These are phyloP conservation scores for Azemiops feae DNA, from an alignment of 2,113 vertebrate species.

Conservation along the genomic window DNA sequence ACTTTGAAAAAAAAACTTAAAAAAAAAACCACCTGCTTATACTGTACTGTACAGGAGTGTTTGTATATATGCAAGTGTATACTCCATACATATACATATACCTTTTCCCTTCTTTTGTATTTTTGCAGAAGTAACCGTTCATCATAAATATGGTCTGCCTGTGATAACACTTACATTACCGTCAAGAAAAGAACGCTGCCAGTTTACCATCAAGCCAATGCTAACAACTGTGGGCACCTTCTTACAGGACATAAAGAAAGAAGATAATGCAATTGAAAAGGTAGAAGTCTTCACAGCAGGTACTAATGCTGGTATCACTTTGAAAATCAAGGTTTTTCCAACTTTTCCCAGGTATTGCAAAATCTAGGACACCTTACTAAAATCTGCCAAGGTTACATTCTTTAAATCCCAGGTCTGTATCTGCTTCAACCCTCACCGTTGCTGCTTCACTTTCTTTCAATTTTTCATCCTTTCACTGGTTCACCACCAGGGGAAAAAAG, in stretches of 20 bases:
- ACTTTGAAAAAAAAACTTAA: no score
- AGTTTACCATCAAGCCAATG: constrained; percentile 82
- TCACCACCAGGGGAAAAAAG: neutral
- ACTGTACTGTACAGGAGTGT: neutral
- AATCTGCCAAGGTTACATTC: neutral
- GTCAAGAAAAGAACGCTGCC: constrained; percentile 85
- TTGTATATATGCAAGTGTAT: neutral
- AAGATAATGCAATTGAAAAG: constrained; percentile 79
- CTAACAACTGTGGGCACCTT: constrained; percentile 81
- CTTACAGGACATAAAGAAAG: constrained; percentile 77
- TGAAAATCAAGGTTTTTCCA: neutral
- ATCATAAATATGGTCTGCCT: constrained; percentile 83
- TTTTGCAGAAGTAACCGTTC: constrained; percentile 74
- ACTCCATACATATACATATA: neutral
- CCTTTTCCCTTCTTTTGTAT: neutral
- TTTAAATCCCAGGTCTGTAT: no score
- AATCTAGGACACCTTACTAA: neutral
- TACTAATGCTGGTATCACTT: constrained; percentile 39
- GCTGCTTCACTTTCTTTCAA: neutral
- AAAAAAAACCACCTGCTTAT: neutral
- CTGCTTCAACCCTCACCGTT: no score
- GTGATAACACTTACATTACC: constrained; percentile 83
- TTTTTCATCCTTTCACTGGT: neutral
- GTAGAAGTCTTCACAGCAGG: constrained; percentile 74
- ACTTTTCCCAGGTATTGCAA: neutral